Percentiles rank a stretch among this genome's conserved stretches.
phyloP scores from a whole-genome alignment of 2,888 invertebrate species.

The Aphodius sticticus region DNA sequence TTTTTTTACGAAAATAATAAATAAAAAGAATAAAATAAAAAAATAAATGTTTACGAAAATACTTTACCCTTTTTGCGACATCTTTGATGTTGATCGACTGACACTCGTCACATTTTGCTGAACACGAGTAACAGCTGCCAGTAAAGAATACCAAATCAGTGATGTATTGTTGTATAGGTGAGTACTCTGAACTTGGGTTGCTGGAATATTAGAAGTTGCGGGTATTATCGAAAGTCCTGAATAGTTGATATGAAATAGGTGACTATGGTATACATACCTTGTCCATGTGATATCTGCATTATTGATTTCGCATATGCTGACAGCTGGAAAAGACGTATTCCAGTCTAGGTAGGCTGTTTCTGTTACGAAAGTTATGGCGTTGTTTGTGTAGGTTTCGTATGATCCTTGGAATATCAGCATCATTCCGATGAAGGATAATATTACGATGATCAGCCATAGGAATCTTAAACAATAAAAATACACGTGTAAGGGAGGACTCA shows the following conservation, averaged over 20 bases:
- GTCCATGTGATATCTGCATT: slow-evolving; percentile 54
- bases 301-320: slow-evolving; percentile 66
- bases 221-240: background rate
- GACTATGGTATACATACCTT: background rate
- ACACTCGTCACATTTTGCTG: slow-evolving; percentile 55
- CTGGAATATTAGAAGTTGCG: slow-evolving; percentile 34
- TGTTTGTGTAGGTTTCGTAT: slow-evolving; percentile 63
- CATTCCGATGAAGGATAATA: slow-evolving; percentile 60
- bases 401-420: slow-evolving; percentile 62
- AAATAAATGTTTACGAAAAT: no score
- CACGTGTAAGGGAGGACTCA: slow-evolving; percentile 10
- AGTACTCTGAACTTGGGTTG: slow-evolving; percentile 43
- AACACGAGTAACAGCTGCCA: slow-evolving; percentile 61
- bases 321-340: slow-evolving; percentile 70
- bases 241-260: no score
- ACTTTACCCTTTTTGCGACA: slow-evolving; percentile 51
- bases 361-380: slow-evolving; percentile 61
- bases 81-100: slow-evolving; percentile 53
- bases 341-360: slow-evolving; percentile 69
- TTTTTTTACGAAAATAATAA: no score
- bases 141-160: slow-evolving; percentile 61
- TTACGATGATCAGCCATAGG: slow-evolving; percentile 64
- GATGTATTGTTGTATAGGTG: slow-evolving; percentile 53
- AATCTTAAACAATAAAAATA: slow-evolving; percentile 57
- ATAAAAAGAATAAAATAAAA: no score